Base-by-base conservation (phyloP, 2,113 vertebrate genomes). In the Macquaria ambigua region DNA sequence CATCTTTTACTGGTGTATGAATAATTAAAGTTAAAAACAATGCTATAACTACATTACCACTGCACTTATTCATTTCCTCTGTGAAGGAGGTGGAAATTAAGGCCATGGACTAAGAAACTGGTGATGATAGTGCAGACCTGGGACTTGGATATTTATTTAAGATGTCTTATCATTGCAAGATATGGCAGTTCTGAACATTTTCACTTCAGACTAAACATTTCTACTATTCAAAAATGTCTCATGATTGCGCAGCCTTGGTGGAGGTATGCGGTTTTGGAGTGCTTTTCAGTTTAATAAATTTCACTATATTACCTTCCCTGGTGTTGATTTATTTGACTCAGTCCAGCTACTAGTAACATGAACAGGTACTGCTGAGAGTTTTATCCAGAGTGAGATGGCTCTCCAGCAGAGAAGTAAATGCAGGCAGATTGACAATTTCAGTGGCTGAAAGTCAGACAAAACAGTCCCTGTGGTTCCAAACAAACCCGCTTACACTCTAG, bases 341-440 rank as follows among this genome's bases (percentile, higher is more conserved):
- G 28, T 46, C 56, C 56, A 28, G 21, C 69, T 59, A 56, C 63
- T 31, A 1, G 58, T 71, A 74, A 31, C 59, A 68, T 48, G 46
- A 79, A 23, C 78, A 75, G 81, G 58, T 70, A 37, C 59, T 4
- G 62, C 15, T 41, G 52, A 83, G 64, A 39, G 73, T 70, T 81
- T 88, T 58, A 75, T 83, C 58, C 77, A 11, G 71, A 61, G 74
- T 18, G 41, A 71, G 79, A 70, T 55, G 58, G 11, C 69, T 78
- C 59, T 84, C 85, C 76, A 67, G 62, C 79, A 62, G 62, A 79
- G 81, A 76, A 15, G 67, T 10, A 66, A 77, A 75, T 70, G 67
- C 50, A 10, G 37, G 66, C 61, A 64, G 39, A 74, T 58, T 75
- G 81, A 78, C 62, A 66, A 50, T 71, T 83, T 62, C 53, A 55